Base-by-base conservation (phyloP, 2,888 invertebrate genomes). In the Meghimatium bilineatum region DNA sequence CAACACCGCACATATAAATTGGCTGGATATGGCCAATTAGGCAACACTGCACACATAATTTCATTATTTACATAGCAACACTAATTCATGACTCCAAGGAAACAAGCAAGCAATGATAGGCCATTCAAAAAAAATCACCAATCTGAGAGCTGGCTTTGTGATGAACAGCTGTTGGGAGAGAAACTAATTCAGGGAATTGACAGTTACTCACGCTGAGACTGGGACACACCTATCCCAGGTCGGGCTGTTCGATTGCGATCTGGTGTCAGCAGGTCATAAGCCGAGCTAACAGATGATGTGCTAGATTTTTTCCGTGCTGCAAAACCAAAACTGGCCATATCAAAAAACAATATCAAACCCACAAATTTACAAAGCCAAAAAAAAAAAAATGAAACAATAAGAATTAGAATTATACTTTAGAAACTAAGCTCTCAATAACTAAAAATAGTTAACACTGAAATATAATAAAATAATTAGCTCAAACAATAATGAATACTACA, bases 161-260 rank as follows among this genome's bases (percentile, higher is more conserved):
- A 23, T n/a, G 44, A 63, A n/a, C 60, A n/a, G 49, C 74, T 49
- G n/a, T 49, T 38, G 14, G 6, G 44, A 76, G 34, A 23, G 23
- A 56, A 60, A 77, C 34, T 34, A 60, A 36, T 3, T 20, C 49
- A 67, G 78, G 14, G 56, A 38, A 36, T 44, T 14, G 81, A n/a
- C 38, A 44, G 63, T 82, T 89, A 93, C 96, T 96, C 94, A 97
- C 97, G 98, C 95, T 98, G 98, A 71, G 98, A 98, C 92, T 97
- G 97, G 2, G 97, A 97, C 23, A 97, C 96, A 29, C 97, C 96
- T 2, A 96, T 95, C 89, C 94, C 95, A 92, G 93, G 96, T 88
- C 95, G 96, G 90, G 94, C 96, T 76, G 94, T 91, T 86, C 91
- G 90, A 86, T 93, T 56, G 85, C 93, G 88, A 84, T 95, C 97